Evolutionary conservation across 2,113 vertebrate genomes (phyloP).

Genomic region (Gadus macrocephalus): DNA sequence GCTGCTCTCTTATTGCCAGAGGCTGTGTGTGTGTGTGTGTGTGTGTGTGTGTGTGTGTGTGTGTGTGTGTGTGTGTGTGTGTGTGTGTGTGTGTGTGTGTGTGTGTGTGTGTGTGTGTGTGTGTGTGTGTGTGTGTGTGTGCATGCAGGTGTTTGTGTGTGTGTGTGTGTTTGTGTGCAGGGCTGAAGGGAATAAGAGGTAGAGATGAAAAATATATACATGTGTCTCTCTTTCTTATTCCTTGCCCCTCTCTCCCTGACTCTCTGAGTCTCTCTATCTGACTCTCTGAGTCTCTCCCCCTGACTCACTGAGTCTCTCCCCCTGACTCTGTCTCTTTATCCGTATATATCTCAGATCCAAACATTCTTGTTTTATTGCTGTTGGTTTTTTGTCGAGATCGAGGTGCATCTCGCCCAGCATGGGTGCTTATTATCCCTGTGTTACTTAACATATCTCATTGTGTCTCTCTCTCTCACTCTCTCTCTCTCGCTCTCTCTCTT

Average conservation of each 20-base stretch:
- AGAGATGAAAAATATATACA: background rate
- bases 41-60: too few species aligned
- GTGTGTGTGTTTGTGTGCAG: conserved; percentile 39
- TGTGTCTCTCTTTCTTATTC: background rate
- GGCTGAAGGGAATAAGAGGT: conserved; percentile 25
- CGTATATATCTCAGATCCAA: background rate
- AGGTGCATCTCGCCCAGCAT: too few species aligned
- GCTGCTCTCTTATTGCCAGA: conserved; percentile 52
- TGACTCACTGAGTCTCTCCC: background rate
- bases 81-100: too few species aligned
- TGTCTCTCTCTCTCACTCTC: conserved; percentile 30
- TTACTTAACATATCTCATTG: too few species aligned
- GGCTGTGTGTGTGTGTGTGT: too few species aligned
- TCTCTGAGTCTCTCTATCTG: conserved; percentile 1
- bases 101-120: conserved; percentile 5
- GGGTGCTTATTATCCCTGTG: too few species aligned
- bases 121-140: background rate
- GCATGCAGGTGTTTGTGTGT: background rate
- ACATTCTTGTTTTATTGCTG: too few species aligned
- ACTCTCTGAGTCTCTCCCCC: background rate
- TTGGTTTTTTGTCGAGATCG: too few species aligned
- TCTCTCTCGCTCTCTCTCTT: conserved; percentile 50
- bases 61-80: too few species aligned
- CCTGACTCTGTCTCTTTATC: background rate
- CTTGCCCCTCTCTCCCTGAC: background rate